Conservation (phyloP, 2,888 invertebrate genomes). For the Erebia aethiops region DNA sequence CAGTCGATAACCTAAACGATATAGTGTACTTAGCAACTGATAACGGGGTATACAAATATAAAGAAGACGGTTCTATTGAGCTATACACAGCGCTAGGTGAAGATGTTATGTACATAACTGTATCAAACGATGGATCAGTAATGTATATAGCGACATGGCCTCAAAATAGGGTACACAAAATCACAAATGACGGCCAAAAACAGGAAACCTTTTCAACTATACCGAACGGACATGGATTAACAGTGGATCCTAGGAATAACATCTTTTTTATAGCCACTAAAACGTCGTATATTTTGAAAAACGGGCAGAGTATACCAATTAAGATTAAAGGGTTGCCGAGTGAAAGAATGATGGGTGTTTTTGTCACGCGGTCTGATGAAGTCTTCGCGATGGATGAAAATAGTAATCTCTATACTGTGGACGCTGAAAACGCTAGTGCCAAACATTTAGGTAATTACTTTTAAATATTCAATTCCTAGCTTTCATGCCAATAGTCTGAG, state of each 20-base stretch:
- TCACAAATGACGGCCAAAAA: constrained; percentile 64
- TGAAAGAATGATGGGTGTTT: constrained; percentile 70
- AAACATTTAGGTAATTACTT: constrained; percentile 52
- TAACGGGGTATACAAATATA: constrained; percentile 76
- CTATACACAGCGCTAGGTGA: constrained; percentile 67
- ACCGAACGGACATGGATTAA: constrained; percentile 73
- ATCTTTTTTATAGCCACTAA: constrained; percentile 73
- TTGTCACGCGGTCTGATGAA: constrained; percentile 67
- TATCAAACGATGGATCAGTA: constrained; percentile 58
- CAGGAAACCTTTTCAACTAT: constrained; percentile 63
- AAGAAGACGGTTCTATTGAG: constrained; percentile 63
- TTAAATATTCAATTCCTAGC: too few species aligned
- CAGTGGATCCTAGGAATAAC: constrained; percentile 68
- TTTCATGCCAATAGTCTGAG: too few species aligned
- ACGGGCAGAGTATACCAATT: constrained; percentile 59
- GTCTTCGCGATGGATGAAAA: constrained; percentile 74
- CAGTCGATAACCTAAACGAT: constrained; percentile 76
- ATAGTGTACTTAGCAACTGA: constrained; percentile 74
- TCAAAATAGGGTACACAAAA: constrained; percentile 69
- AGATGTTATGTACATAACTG: constrained; percentile 74
- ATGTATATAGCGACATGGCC: constrained; percentile 78
- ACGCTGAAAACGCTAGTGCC: constrained; percentile 62
- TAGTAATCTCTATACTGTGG: constrained; percentile 64
- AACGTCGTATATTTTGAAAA: constrained; percentile 66
- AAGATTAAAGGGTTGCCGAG: constrained; percentile 68